A percentile compares a stretch with the other conserved stretches of the same genome.
Evolutionary conservation across 2,888 invertebrate species (phyloP).

Genomic region (Thecophora atra): DNA sequence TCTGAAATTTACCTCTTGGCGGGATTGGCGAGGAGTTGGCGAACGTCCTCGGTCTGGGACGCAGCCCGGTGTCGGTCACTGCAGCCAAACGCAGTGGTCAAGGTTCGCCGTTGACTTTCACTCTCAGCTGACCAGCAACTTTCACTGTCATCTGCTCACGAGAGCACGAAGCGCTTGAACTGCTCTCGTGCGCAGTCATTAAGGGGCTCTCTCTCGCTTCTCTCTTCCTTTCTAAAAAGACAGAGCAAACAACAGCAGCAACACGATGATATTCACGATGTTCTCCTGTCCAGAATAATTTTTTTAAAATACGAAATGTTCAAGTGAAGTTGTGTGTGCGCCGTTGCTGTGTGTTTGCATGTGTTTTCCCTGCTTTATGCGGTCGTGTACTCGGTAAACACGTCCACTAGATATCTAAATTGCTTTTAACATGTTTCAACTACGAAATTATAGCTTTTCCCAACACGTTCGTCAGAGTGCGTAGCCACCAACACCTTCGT

Average conservation of each 20-base stretch:
- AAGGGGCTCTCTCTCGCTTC: neutral
- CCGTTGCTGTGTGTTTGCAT: neutral
- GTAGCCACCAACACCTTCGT: conserved; percentile 1
- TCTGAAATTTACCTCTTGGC: neutral
- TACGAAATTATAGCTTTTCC: neutral
- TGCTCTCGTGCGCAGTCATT: neutral
- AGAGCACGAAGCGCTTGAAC: neutral
- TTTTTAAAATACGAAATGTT: neutral
- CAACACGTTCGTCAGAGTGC: neutral
- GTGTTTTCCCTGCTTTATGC: neutral
- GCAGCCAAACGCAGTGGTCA: conserved; percentile 56
- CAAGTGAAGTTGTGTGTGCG: neutral
- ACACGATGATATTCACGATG: neutral
- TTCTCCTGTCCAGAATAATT: conserved; percentile 8
- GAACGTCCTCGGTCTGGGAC: neutral
- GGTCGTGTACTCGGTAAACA: neutral
- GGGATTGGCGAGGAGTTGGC: neutral
- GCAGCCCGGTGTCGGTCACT: conserved; percentile 33
- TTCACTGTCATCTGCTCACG: conserved; percentile 27
- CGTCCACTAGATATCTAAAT: neutral
- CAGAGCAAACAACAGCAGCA: conserved; percentile 22
- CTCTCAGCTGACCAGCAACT: conserved; percentile 50
- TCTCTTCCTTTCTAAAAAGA: neutral
- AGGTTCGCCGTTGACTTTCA: conserved; percentile 64
- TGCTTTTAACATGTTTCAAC: neutral